Evolutionary conservation across 2,797 vertebrate genomes (phyloP).

Genomic region (Pangasius sanitwongsei): DNA sequence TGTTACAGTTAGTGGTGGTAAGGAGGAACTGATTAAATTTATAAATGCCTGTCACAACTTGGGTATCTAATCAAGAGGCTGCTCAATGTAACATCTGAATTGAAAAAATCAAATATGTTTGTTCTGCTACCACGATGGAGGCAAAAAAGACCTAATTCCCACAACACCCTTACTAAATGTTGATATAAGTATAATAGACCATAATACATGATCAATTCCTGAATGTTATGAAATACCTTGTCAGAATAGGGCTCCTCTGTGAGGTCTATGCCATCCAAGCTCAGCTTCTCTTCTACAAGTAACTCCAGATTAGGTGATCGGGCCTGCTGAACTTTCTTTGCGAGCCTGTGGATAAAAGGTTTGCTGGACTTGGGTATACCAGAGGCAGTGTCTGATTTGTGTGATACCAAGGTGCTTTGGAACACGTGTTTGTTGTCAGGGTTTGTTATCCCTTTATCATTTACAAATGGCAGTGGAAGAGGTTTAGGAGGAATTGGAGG

Average conservation of each 20-base stretch:
- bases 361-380: conserved; percentile 71
- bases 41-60: not conserved
- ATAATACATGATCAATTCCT: not conserved
- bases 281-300: conserved; percentile 76
- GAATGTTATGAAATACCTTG: conserved; percentile 65
- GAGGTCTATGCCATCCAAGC: conserved; percentile 77
- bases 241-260: conserved; percentile 82
- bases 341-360: conserved; percentile 75
- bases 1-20: not conserved
- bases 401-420: conserved; percentile 47
- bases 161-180: not conserved
- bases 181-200: not conserved
- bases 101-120: not conserved
- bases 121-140: not conserved
- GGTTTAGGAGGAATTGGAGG: conserved; percentile 74
- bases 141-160: not conserved
- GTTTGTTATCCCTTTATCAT: conserved; percentile 58
- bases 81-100: not conserved
- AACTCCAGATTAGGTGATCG: conserved; percentile 73
- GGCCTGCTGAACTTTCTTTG: conserved; percentile 69
- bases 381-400: conserved; percentile 59
- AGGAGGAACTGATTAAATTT: not conserved
- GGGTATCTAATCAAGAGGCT: not conserved
- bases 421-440: conserved; percentile 20
- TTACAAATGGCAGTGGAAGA: conserved; percentile 58